A percentile compares a stretch with the other conserved stretches of the same genome.
phyloP scores from a whole-genome alignment of 2,113 vertebrate species.

The Hyaena hyaena region DNA sequence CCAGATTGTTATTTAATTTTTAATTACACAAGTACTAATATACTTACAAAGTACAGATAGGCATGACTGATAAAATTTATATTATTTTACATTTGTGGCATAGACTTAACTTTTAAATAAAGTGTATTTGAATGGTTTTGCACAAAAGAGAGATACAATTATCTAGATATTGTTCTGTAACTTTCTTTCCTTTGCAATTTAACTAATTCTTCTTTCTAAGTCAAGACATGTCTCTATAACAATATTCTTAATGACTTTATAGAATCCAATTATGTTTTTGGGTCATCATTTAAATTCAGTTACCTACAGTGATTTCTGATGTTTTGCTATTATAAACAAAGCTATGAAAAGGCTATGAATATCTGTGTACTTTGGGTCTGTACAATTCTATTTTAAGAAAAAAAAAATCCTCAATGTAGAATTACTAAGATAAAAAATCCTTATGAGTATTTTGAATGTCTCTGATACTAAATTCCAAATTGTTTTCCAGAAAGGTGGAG shows the following conservation, averaged over 20 bases:
- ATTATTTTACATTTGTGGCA: background rate
- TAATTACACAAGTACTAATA: background rate
- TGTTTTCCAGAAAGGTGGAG: background rate
- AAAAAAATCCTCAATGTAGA: background rate
- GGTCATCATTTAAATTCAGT: background rate
- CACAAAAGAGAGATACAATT: background rate
- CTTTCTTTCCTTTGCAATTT: background rate
- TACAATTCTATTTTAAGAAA: background rate
- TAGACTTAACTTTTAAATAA: background rate
- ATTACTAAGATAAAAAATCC: background rate
- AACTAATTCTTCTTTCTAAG: background rate
- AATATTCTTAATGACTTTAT: background rate
- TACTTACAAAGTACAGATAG: background rate
- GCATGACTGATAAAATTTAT: background rate
- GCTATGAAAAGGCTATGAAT: background rate
- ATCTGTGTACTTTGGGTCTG: background rate
- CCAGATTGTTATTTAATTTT: background rate
- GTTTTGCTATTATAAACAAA: constrained; percentile 5
- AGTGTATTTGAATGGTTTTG: background rate
- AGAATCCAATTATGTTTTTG: background rate
- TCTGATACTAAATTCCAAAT: background rate
- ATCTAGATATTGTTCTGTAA: background rate
- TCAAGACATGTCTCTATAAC: background rate
- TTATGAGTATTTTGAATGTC: background rate
- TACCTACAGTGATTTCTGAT: background rate